Evolutionary conservation across 2,797 vertebrate species (phyloP), one percentile per base, ranked within the genome.

Genomic region (Danionella dracula): DNA sequence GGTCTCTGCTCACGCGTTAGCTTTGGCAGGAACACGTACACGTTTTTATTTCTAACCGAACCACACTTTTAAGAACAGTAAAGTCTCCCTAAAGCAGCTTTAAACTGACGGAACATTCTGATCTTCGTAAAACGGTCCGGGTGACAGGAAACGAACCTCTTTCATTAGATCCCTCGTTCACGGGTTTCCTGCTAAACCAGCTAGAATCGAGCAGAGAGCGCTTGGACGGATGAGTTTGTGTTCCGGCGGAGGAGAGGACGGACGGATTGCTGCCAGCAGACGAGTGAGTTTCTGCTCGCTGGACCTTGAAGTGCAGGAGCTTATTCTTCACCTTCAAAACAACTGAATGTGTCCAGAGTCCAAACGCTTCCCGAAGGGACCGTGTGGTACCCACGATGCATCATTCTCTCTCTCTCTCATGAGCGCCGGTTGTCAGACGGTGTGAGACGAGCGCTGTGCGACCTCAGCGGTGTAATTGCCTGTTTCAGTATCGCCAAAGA

Each of bases 271-370:
- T 61, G 57, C 37, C 66, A 57, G 58, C 32, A 46, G 16, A n/a
- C n/a, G 17, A 73, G 63, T 54, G 29, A 32, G 29, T 58, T 56
- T 70, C 35, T 3, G 32, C 37, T 60, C 34, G 27, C 63, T 48
- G 58, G 54, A 73, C 62, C 57, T 68, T 50, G 56, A 74, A 59
- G 44, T 54, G 53, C 27, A 23, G 53, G 38, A 68, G 51, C 42
- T 56, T 41, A 37, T 31, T 35, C 16, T 13, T 64, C 60, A 64
- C 16, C 56, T 67, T 74, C 51, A 37, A 16, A 35, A 21, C 8
- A n/a, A 7, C 38, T 56, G 27, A 29, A 61, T 74, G 62, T 40
- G 55, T 27, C 32, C 46, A 53, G 38, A 68, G 51, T 49, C 50
- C 41, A 37, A 21, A 42, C 16, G 27, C 48, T 41, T 31, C 51